Percentiles rank a stretch among this genome's conserved stretches.
Conservation (phyloP, 2,113 vertebrate genomes). For the Romanogobio albipinnatus region DNA sequence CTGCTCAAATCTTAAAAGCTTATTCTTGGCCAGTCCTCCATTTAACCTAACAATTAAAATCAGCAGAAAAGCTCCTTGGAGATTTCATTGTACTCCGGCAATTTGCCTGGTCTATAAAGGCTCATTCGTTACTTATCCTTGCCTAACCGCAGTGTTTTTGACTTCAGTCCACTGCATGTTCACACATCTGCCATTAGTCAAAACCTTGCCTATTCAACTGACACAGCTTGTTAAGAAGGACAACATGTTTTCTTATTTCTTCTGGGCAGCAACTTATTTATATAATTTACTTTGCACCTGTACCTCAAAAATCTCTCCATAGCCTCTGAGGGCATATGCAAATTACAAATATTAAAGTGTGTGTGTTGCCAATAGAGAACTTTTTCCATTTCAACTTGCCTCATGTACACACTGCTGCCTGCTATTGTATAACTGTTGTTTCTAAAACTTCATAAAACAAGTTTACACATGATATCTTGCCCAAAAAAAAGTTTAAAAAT, state of each 20-base stretch:
- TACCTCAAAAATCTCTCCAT: background rate
- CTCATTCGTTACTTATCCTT: background rate
- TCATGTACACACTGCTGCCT: background rate
- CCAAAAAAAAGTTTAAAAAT: background rate
- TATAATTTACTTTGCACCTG: slow-evolving; percentile 2
- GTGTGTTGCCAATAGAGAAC: background rate
- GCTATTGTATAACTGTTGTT: no score
- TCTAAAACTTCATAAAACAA: no score
- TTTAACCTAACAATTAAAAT: slow-evolving; percentile 1
- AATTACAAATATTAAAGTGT: background rate
- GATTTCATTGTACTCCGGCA: background rate
- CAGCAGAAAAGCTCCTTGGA: background rate
- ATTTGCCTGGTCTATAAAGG: background rate
- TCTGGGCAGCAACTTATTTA: background rate
- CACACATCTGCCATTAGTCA: slow-evolving; percentile 4
- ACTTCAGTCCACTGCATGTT: background rate
- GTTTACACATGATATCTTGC: background rate
- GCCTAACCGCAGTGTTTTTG: background rate
- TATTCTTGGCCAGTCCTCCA: slow-evolving; percentile 4
- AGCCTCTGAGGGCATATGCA: background rate
- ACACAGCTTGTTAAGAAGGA: background rate
- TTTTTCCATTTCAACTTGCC: background rate
- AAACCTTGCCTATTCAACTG: background rate
- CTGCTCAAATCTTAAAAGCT: background rate
- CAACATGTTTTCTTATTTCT: slow-evolving; percentile 4